A percentile compares a stretch with the other conserved stretches of the same genome.
phyloP scores from a whole-genome alignment of 2,888 invertebrate genomes.

The Ditula angustiorana region DNA sequence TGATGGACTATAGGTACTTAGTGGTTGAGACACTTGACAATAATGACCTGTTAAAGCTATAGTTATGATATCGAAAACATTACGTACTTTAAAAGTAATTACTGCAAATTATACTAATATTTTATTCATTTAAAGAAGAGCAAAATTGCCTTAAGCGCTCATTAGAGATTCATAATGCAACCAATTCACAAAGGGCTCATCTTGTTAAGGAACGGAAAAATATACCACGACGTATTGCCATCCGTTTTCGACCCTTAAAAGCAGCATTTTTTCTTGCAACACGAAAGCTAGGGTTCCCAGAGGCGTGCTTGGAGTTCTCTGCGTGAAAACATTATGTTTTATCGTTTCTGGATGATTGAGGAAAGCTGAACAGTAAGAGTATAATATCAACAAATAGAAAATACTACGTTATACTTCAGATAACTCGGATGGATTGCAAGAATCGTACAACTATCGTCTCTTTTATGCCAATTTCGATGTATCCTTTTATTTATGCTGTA shows the following conservation, averaged over 20 bases:
- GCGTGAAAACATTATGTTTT: slow-evolving; percentile 38
- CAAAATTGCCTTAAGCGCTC: slow-evolving; percentile 20
- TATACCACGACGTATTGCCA: slow-evolving; percentile 71
- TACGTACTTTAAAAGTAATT: too few species aligned
- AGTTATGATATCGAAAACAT: too few species aligned
- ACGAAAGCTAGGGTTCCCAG: slow-evolving; percentile 74
- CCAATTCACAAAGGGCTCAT: slow-evolving; percentile 25
- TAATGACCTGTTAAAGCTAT: too few species aligned
- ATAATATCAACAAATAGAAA: too few species aligned
- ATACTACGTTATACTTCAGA: too few species aligned
- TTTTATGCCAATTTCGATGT: too few species aligned
- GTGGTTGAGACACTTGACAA: too few species aligned
- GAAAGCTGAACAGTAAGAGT: background rate
- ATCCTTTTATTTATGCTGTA: too few species aligned
- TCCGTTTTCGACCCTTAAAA: slow-evolving; percentile 66
- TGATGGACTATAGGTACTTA: too few species aligned
- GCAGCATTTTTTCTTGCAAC: slow-evolving; percentile 66
- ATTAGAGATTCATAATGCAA: slow-evolving; percentile 22
- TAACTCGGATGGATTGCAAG: too few species aligned
- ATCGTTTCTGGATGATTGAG: background rate
- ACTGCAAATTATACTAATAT: too few species aligned
- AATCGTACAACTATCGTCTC: too few species aligned
- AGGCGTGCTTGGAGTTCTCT: slow-evolving; percentile 65
- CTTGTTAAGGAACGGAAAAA: slow-evolving; percentile 32
- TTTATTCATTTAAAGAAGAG: slow-evolving; percentile 4